Base-by-base conservation (phyloP, 2,797 vertebrate species). In the Sebastes hopkinsi region DNA sequence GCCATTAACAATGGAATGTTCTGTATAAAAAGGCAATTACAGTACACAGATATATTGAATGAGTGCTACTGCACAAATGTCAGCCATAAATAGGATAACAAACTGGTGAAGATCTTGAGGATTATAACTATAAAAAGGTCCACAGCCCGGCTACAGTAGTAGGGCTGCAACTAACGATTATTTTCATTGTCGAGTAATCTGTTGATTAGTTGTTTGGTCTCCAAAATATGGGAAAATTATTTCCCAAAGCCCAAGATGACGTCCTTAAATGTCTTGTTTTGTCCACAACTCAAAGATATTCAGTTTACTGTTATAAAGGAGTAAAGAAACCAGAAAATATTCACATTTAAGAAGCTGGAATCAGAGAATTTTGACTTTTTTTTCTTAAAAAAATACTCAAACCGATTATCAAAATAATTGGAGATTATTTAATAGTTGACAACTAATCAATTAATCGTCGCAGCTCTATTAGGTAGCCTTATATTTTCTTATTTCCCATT, bases 361-460 rank as follows among this genome's bases (percentile, higher is more conserved):
- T 38, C 36, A 38, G 36, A 36, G 34, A 38, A 38, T 38, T 38
- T 38, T 0, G 5, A 14, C 13, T 42, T 42, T 42, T 42, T 42
- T 42, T 7, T 16, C 14, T 42, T 16, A 16, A 42, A 42, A 16
- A 42, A 42, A 0, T 7, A 42, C 38, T 42, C 14, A 3, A 42
- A 42, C 3, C 3, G 3, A 16, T 42, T 42, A 42, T 42, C 14
- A 42, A 42, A 42, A 42, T 42, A 42, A 0, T 42, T 42, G 38
- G 0, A 0, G 3, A 42, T 42, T 42, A 3, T 1, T 42, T 42
- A 42, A 42, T 2, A 46, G 42, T 0, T 46, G 16, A 46, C 7
- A 8, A 46, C 16, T 46, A 46, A 20, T 42, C 1, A 46, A 46
- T 18, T 42, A 42, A 42, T 42, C 38, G 0, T 42, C 14, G 14